These are phyloP conservation scores for Nycticorax nycticorax DNA, from an alignment of 2,113 vertebrate genomes.

Conservation along the genomic window DNA sequence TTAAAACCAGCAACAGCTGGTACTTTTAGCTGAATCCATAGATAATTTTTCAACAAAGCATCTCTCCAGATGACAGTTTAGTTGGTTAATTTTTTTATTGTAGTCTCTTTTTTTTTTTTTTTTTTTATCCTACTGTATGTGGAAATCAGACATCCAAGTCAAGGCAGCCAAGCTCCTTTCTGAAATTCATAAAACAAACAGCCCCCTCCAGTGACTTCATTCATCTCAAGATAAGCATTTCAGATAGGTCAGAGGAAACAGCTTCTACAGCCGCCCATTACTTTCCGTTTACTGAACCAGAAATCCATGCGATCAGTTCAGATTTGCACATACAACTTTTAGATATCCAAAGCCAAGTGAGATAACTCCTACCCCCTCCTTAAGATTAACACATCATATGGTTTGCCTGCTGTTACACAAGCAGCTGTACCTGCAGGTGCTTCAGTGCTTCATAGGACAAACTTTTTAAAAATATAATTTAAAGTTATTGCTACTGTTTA, in stretches of 20 bases:
- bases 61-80: not conserved
- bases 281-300: not conserved
- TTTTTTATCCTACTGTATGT: not conserved
- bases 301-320: not conserved
- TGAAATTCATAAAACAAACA: not conserved
- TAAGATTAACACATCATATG: too few relatives aligned
- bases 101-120: too few relatives aligned
- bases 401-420: not conserved
- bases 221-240: not conserved
- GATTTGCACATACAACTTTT: not conserved
- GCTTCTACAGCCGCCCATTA: not conserved
- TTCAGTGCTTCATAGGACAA: not conserved
- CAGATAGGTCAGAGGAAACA: not conserved
- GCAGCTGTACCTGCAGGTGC: not conserved
- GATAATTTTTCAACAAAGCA: not conserved
- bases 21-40: not conserved
- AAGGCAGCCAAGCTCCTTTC: not conserved
- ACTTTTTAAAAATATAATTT: not conserved
- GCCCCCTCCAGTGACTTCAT: not conserved
- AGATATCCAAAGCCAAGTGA: not conserved
- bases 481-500: not conserved
- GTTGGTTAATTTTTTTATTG: not conserved
- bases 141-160: not conserved
- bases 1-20: not conserved
- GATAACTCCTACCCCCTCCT: not conserved